Base-by-base conservation (phyloP, 2,888 invertebrate genomes). In the Anaspis maculata region DNA sequence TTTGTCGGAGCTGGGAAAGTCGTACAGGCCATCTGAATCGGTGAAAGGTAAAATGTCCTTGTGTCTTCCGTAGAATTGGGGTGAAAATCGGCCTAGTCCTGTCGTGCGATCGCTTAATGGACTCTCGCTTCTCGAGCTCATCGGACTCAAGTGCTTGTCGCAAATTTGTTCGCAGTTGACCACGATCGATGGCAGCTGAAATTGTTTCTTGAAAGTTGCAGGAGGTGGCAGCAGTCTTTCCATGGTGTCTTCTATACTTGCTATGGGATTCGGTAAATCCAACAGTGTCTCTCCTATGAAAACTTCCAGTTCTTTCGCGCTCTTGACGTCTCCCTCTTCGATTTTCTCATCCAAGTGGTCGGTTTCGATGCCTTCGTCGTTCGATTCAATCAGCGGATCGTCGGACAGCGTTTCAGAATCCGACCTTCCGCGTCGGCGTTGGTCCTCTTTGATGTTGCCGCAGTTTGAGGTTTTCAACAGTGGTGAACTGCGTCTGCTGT, bases 21-120 rank as follows among this genome's bases (percentile, higher is more conserved):
- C 84, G 57, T 84, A 84, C 13, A 84, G 64, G 2, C 83, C 84
- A 58, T 85, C 85, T 1, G 84, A 84, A 62, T 85, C 85, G 9
- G 84, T 83, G 52, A 82, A 79, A 10, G 82, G 81, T 37, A 81
- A 59, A 34, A 67, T 56, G 51, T 73, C 70, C 52, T 72, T 72
- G 51, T 77, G 73, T 42, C 76, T 71, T 16, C 81, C 78, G 59
- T 80, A 82, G 61, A 82, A 81, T 52, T 79, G 77, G 0, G 82
- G 77, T 2, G 83, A 79, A 62, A 83, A 81, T 34, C 78, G 66
- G 14, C 76, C 77, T 44, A 79, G 61, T 25, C 78, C 75, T 10
- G 57, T 60, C 27, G 78, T 78, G 51, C 77, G 75, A 59, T 84
- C 83, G 61, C 83, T 83, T 27, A 84, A 64, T 6, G 84, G 83